Evolutionary conservation across 2,113 vertebrate species (phyloP).

Genomic region (Siniperca chuatsi): DNA sequence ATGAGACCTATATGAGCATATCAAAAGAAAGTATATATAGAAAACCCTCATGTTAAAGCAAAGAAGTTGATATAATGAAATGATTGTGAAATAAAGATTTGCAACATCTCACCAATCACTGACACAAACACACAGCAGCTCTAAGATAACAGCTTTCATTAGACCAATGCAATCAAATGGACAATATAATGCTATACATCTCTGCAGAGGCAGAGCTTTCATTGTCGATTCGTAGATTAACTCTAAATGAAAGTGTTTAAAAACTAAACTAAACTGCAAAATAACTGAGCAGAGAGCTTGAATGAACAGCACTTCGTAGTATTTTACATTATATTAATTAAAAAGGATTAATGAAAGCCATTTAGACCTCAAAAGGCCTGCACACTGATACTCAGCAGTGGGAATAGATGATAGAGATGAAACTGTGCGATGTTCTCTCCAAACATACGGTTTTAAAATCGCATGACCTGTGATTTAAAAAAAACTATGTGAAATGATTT

Average conservation of each 20-base stretch:
- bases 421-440: neutral
- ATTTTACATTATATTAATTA: slow-evolving; percentile 26
- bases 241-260: slow-evolving; percentile 1
- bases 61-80: neutral
- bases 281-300: neutral
- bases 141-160: neutral
- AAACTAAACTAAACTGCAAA: neutral
- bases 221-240: slow-evolving; percentile 2
- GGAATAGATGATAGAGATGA: neutral
- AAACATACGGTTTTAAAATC: slow-evolving; percentile 14
- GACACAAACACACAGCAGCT: neutral
- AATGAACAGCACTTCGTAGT: neutral
- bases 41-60: neutral
- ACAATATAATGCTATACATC: neutral
- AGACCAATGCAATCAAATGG: neutral
- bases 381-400: neutral
- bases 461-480: neutral
- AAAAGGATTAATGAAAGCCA: slow-evolving; percentile 30
- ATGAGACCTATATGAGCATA: neutral
- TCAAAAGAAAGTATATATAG: neutral
- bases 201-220: slow-evolving; percentile 6
- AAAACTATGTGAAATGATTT: neutral
- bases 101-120: slow-evolving; percentile 1
- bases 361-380: neutral
- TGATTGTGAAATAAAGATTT: neutral